Conservation (phyloP, 53 echinoderm and acorn worm genomes). For the Apostichopus leukothele region DNA sequence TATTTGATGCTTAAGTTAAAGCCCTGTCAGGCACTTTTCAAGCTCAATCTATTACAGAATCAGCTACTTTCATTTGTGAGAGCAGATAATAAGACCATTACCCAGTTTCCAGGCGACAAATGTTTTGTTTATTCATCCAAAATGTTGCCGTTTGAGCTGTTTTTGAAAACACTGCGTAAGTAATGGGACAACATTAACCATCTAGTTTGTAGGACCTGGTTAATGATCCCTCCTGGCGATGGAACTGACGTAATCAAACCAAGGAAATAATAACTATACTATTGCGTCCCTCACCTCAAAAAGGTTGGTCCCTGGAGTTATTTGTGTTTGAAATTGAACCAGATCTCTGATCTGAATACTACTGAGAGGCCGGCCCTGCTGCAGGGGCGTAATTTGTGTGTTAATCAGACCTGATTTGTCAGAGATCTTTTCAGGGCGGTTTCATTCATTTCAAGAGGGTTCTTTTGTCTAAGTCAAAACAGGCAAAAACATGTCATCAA, state of each 20-base stretch:
- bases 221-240: conserved; percentile 18
- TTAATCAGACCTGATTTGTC: background rate
- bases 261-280: no score
- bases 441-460: background rate
- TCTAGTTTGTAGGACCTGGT: background rate
- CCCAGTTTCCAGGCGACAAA: background rate
- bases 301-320: background rate
- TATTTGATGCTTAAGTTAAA: no score
- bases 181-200: conserved; percentile 21
- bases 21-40: no score
- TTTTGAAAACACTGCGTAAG: background rate
- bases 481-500: background rate
- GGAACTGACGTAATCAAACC: background rate
- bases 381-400: background rate
- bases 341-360: background rate
- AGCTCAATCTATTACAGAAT: no score
- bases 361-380: background rate
- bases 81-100: background rate
- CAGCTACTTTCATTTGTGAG: no score
- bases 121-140: conserved; percentile 19
- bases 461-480: background rate
- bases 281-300: background rate
- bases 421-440: background rate
- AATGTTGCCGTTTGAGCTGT: background rate
- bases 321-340: background rate